A percentile compares a stretch with the other conserved stretches of the same genome.
phyloP scores from a whole-genome alignment of 2,797 vertebrate genomes.

The Pantherophis vulpinus region DNA sequence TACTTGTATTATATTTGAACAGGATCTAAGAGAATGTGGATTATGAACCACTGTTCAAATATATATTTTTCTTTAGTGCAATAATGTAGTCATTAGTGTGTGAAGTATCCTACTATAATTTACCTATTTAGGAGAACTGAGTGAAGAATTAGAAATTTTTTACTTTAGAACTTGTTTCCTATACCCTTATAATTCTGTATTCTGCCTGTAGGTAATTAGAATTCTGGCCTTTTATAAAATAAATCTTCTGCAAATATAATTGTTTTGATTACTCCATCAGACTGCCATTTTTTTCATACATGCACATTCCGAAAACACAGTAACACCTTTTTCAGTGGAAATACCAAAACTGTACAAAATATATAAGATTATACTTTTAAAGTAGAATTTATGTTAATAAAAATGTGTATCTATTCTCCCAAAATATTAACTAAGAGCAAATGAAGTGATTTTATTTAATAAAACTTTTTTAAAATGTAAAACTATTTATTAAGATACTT shows the following conservation, averaged over 20 bases:
- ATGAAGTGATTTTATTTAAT: neutral
- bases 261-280: neutral
- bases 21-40: neutral
- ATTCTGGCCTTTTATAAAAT: neutral
- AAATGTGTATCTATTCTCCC: neutral
- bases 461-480: neutral
- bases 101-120: neutral
- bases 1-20: neutral
- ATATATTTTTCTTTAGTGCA: slow-evolving; percentile 28
- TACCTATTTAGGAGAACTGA: neutral
- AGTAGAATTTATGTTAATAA: neutral
- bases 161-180: neutral
- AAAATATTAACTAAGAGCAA: neutral
- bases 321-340: neutral
- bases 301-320: neutral
- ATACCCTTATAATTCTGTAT: neutral
- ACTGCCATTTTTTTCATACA: neutral
- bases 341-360: neutral
- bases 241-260: neutral
- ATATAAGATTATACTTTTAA: neutral
- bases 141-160: neutral
- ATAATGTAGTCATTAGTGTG: neutral
- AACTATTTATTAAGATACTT: neutral
- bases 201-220: neutral
- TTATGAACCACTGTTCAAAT: neutral